These are phyloP conservation scores for Manduca sexta DNA, from an alignment of 1,140 invertebrate species.

Conservation along the genomic window DNA sequence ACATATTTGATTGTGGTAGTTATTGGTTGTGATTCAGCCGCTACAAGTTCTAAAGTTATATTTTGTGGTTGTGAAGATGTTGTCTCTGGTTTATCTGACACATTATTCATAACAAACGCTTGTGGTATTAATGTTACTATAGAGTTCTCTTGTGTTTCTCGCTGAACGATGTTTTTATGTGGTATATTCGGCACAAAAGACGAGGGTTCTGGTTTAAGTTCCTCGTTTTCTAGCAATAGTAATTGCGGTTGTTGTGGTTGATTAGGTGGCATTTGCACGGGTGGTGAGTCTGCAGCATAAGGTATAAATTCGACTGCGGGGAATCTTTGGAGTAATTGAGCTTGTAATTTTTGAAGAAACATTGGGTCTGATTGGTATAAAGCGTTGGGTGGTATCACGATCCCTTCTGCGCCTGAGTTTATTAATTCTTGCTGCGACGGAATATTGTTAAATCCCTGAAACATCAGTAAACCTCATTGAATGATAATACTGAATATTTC, in stretches of 20 bases:
- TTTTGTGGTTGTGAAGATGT: slow-evolving; percentile 31
- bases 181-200: slow-evolving; percentile 28
- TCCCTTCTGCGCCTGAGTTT: slow-evolving; percentile 43
- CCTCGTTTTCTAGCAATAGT: slow-evolving; percentile 45
- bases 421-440: slow-evolving; percentile 43
- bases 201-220: slow-evolving; percentile 55
- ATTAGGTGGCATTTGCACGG: slow-evolving; percentile 64
- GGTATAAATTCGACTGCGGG: slow-evolving; percentile 54
- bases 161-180: slow-evolving; percentile 44
- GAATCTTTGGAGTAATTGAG: slow-evolving; percentile 51
- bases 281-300: slow-evolving; percentile 33
- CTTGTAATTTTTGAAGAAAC: slow-evolving; percentile 58
- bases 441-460: slow-evolving; percentile 43
- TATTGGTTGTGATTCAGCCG: slow-evolving; percentile 29
- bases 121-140: slow-evolving; percentile 43
- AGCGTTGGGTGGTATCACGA: slow-evolving; percentile 47
- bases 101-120: slow-evolving; percentile 36
- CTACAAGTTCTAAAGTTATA: slow-evolving; percentile 28
- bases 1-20: slow-evolving; percentile 40
- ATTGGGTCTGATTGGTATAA: slow-evolving; percentile 57
- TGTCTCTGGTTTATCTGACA: slow-evolving; percentile 37
- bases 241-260: slow-evolving; percentile 30
- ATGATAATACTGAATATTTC: not conserved
- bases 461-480: slow-evolving; percentile 11
- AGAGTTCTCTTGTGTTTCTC: slow-evolving; percentile 46